Percentiles rank a stretch among this genome's conserved stretches.
phyloP scores from a whole-genome alignment of 1,140 invertebrate species.

The Temnothorax curvispinosus region DNA sequence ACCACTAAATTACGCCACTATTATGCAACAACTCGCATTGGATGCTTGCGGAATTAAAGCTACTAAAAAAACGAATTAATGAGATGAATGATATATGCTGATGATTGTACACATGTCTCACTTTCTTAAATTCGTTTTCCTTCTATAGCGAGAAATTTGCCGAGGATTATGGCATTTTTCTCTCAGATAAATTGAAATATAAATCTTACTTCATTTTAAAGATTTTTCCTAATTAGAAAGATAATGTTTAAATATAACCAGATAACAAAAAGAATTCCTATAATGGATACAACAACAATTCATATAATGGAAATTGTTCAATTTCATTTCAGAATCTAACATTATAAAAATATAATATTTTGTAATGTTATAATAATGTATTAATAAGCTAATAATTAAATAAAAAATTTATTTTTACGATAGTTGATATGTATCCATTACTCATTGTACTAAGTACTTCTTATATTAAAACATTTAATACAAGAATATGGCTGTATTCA shows the following conservation, averaged over 20 bases:
- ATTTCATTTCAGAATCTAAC: neutral
- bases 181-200: neutral
- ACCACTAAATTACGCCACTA: neutral
- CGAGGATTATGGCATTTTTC: neutral
- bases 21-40: conserved; percentile 1
- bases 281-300: no score
- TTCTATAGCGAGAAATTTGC: neutral
- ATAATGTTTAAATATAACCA: neutral
- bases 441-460: neutral
- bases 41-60: neutral
- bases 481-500: neutral
- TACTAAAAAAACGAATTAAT: neutral
- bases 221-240: neutral
- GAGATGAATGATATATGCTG: neutral
- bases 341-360: neutral
- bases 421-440: neutral
- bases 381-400: neutral
- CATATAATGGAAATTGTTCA: neutral
- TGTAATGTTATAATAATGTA: neutral
- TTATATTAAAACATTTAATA: neutral
- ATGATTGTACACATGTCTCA: neutral
- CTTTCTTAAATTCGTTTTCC: neutral
- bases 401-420: neutral
- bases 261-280: neutral
- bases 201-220: neutral